Evolutionary conservation across 2,797 vertebrate species (phyloP).

Genomic region (Poecilia velifera): DNA sequence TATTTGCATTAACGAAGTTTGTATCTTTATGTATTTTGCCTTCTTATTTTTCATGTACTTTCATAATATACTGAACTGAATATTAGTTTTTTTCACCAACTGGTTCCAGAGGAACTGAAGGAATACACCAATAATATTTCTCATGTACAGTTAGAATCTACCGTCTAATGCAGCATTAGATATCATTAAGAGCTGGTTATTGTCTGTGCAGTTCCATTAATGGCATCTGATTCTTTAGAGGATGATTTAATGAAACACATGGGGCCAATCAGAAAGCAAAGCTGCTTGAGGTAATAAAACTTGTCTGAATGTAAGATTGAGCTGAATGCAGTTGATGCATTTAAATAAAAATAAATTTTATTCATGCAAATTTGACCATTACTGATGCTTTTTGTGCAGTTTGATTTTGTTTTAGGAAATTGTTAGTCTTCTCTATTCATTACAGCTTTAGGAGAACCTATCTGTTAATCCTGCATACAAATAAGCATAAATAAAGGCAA

Average conservation of each 20-base stretch:
- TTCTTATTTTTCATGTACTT: neutral
- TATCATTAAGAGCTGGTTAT: neutral
- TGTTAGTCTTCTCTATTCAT: too few species aligned
- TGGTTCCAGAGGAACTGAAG: neutral
- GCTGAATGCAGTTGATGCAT: neutral
- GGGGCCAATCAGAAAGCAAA: neutral
- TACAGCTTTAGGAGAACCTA: too few species aligned
- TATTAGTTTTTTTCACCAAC: neutral
- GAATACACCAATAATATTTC: neutral
- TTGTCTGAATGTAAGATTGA: neutral
- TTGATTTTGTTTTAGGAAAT: neutral
- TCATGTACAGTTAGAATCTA: neutral
- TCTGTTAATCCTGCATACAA: too few species aligned
- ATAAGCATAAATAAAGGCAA: too few species aligned
- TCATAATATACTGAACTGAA: neutral
- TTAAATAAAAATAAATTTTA: neutral
- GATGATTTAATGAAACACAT: neutral
- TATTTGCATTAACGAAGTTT: neutral
- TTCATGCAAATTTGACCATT: neutral
- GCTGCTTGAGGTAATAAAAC: neutral
- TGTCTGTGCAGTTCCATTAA: neutral
- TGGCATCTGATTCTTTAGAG: neutral
- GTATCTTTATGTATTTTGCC: neutral
- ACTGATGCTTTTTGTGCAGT: neutral
- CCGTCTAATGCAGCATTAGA: neutral